Conservation (phyloP, 2,888 invertebrate species). For the Lymantria dispar region DNA sequence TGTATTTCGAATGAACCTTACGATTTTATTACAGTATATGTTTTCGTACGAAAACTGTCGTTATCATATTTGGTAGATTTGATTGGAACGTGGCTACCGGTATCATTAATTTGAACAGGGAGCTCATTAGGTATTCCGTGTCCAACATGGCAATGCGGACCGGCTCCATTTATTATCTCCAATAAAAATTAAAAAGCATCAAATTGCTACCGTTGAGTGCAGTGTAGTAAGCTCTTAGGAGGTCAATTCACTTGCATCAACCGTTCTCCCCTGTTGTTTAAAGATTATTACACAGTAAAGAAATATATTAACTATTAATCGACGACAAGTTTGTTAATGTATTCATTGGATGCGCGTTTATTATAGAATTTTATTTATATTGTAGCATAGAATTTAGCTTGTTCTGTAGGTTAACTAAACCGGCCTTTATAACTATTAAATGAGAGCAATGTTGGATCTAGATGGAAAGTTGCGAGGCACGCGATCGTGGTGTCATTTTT, state of each 20-base stretch:
- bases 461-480: constrained; percentile 38
- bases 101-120: constrained; percentile 51
- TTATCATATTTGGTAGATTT: constrained; percentile 61
- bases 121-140: constrained; percentile 62
- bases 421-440: constrained; percentile 16
- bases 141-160: constrained; percentile 45
- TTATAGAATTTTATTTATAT: neutral
- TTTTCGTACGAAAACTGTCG: constrained; percentile 35
- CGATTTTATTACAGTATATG: too few species aligned
- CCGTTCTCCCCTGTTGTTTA: constrained; percentile 27
- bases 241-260: constrained; percentile 22
- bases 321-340: constrained; percentile 10
- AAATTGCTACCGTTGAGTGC: constrained; percentile 46
- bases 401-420: constrained; percentile 8
- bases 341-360: constrained; percentile 1
- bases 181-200: constrained; percentile 51
- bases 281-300: constrained; percentile 21
- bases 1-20: too few species aligned
- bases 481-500: constrained; percentile 64
- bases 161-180: constrained; percentile 40
- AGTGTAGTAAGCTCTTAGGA: constrained; percentile 33
- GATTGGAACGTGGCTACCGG: constrained; percentile 55
- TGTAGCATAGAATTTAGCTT: constrained; percentile 2
- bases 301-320: constrained; percentile 23
- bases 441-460: constrained; percentile 23